Evolutionary conservation across 53 echinoderm and acorn worm genomes (phyloP).

Genomic region (Crossaster papposus): DNA sequence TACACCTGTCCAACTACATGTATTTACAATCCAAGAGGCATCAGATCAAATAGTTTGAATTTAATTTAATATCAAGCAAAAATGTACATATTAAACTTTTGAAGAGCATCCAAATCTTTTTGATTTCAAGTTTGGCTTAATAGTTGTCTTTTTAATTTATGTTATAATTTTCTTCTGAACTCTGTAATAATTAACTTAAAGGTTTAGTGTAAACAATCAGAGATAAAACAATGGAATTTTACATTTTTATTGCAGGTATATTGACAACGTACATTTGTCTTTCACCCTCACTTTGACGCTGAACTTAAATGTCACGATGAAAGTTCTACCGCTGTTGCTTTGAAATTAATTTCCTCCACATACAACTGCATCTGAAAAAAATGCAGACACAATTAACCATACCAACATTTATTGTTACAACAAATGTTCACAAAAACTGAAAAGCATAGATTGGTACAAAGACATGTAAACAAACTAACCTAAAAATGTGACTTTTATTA

Average conservation of each 20-base stretch:
- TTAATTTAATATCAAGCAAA: background rate
- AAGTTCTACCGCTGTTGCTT: background rate
- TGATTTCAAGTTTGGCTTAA: too few relatives aligned
- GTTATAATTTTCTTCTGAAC: too few relatives aligned
- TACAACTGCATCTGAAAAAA: conserved; percentile 86
- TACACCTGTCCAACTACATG: too few relatives aligned
- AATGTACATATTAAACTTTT: background rate
- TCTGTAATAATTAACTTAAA: too few relatives aligned
- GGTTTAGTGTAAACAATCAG: too few relatives aligned
- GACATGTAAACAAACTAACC: background rate
- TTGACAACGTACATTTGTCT: background rate
- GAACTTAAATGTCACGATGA: conserved; percentile 17
- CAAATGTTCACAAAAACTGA: background rate
- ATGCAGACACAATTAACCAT: background rate
- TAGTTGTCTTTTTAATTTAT: too few relatives aligned
- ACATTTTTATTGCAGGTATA: background rate
- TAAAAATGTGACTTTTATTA: background rate
- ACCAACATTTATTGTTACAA: background rate
- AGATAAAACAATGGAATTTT: too few relatives aligned
- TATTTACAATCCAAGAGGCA: too few relatives aligned
- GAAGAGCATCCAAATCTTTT: background rate
- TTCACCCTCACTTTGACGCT: background rate
- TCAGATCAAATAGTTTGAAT: background rate
- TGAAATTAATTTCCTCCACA: conserved; percentile 71
- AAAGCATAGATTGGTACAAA: background rate